These are phyloP conservation scores for Cheumatopsyche charites DNA, from an alignment of 1,140 invertebrate genomes.

Conservation along the genomic window DNA sequence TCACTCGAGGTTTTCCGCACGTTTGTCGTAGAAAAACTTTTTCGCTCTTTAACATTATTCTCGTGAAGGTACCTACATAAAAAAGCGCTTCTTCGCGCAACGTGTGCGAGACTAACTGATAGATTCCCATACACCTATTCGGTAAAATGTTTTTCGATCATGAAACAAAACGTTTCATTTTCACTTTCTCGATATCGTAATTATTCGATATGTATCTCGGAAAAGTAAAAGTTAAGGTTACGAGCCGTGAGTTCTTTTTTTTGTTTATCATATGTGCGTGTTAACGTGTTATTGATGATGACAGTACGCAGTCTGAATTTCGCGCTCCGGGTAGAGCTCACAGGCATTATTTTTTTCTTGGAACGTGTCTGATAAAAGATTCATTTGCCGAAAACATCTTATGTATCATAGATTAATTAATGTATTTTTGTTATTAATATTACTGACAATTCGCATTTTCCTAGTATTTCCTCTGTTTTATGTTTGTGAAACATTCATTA, in stretches of 20 bases:
- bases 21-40: slow-evolving; percentile 25
- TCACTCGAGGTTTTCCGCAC: slow-evolving; percentile 20
- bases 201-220: too few species aligned
- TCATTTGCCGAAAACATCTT: slow-evolving; percentile 17
- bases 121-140: neutral
- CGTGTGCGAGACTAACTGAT: neutral
- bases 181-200: too few species aligned
- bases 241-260: too few species aligned
- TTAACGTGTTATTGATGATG: slow-evolving; percentile 8
- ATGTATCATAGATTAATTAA: slow-evolving; percentile 1
- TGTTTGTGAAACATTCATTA: too few species aligned
- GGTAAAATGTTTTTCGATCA: neutral
- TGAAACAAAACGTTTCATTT: neutral
- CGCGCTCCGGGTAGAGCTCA: neutral
- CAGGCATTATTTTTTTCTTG: neutral
- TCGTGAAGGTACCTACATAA: slow-evolving; percentile 33
- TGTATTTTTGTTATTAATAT: slow-evolving; percentile 8
- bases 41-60: slow-evolving; percentile 32
- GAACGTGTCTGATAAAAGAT: neutral
- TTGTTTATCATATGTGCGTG: slow-evolving; percentile 11
- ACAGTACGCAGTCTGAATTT: neutral
- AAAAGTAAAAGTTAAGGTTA: too few species aligned
- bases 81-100: slow-evolving; percentile 15
- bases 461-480: too few species aligned
- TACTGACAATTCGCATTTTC: too few species aligned